These are phyloP conservation scores for Cosmia trapezina DNA, from an alignment of 2,888 invertebrate species.

Conservation along the genomic window DNA sequence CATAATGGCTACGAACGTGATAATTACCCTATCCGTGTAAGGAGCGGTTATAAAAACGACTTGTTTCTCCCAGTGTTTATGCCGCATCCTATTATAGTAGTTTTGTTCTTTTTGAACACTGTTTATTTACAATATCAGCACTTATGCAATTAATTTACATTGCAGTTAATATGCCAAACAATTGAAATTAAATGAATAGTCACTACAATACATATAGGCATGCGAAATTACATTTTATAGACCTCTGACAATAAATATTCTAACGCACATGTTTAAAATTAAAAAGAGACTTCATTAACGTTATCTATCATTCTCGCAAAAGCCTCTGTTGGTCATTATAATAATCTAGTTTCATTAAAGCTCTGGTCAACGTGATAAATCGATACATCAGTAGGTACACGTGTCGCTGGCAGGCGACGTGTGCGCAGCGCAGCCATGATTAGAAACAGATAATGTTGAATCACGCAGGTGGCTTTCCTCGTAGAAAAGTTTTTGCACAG, in stretches of 20 bases:
- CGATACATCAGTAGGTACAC: constrained; percentile 44
- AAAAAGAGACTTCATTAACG: constrained; percentile 36
- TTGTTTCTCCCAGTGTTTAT: constrained; percentile 50
- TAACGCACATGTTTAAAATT: constrained; percentile 19
- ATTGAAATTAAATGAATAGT: no score
- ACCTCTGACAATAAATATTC: constrained; percentile 7
- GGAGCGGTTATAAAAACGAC: constrained; percentile 65
- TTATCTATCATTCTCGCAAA: constrained; percentile 37
- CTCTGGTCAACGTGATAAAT: constrained; percentile 53
- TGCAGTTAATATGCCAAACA: no score
- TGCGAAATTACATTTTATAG: not conserved
- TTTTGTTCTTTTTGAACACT: constrained; percentile 46
- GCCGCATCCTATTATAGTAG: constrained; percentile 58
- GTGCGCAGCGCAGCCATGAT: constrained; percentile 55
- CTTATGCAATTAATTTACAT: constrained; percentile 34
- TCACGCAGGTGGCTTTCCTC: constrained; percentile 86
- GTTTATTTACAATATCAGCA: constrained; percentile 36
- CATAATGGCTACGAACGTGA: constrained; percentile 81
- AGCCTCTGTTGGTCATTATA: constrained; percentile 34
- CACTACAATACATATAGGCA: no score
- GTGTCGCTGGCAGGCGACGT: constrained; percentile 40
- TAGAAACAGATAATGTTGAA: constrained; percentile 65
- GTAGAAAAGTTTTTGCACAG: constrained; percentile 88
- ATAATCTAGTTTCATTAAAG: constrained; percentile 50
- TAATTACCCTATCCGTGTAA: constrained; percentile 74